Evolutionary conservation across 2,113 vertebrate genomes (phyloP).

Genomic region (Elgaria multicarinata): DNA sequence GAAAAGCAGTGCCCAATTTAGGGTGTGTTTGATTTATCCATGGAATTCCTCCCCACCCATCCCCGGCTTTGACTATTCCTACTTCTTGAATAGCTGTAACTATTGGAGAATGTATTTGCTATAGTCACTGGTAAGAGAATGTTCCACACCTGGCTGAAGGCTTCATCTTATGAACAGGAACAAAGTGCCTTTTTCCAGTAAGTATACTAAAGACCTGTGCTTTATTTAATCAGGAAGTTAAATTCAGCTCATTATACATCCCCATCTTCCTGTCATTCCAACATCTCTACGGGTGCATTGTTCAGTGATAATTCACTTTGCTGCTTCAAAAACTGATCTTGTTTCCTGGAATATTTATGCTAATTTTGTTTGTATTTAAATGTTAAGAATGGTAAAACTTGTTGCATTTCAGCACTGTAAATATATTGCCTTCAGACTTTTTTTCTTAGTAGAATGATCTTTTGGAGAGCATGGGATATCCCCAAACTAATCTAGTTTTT

Average conservation of each 20-base stretch:
- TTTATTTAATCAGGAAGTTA: neutral
- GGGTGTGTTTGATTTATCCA: neutral
- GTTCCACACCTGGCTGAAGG: neutral
- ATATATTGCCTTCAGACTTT: neutral
- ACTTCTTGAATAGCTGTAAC: neutral
- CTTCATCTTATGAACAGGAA: neutral
- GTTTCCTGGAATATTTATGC: neutral
- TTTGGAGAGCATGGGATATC: neutral
- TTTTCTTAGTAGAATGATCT: neutral
- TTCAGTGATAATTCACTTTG: neutral
- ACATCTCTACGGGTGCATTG: neutral
- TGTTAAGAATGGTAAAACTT: conserved; percentile 7
- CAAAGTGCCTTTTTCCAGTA: neutral
- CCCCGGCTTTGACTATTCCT: neutral
- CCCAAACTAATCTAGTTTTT: neutral
- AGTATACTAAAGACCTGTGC: neutral
- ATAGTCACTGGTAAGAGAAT: neutral
- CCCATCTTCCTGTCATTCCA: neutral
- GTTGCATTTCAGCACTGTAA: conserved; percentile 5
- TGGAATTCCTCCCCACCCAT: neutral
- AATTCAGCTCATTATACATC: neutral
- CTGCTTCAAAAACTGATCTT: neutral
- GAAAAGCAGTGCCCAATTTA: neutral
- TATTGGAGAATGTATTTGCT: neutral
- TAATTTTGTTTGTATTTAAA: neutral